Evolutionary conservation across 2,113 vertebrate genomes (phyloP).

Genomic region (Atherinomorus stipes): DNA sequence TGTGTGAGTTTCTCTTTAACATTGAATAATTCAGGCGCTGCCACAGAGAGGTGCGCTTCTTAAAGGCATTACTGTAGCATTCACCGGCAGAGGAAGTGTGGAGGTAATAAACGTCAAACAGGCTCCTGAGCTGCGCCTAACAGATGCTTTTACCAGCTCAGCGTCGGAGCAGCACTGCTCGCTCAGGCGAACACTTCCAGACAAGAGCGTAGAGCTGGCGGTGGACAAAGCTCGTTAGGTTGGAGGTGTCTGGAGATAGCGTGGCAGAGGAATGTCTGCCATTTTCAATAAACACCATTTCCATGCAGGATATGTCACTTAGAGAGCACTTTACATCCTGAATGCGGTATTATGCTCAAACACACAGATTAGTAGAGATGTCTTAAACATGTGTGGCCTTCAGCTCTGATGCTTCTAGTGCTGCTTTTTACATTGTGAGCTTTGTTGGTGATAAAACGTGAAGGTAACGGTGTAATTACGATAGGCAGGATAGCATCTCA

Average conservation of each 20-base stretch:
- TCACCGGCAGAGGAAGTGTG: conserved; percentile 82
- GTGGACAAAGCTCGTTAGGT: conserved; percentile 86
- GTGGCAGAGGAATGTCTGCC: conserved; percentile 75
- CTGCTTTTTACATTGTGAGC: conserved; percentile 33
- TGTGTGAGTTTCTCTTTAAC: conserved; percentile 78
- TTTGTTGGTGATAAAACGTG: conserved; percentile 46
- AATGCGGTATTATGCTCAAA: conserved; percentile 66
- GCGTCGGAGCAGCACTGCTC: conserved; percentile 75
- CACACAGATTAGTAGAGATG: conserved; percentile 59
- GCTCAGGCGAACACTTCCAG: conserved; percentile 73
- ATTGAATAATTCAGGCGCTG: conserved; percentile 86
- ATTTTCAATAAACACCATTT: conserved; percentile 83
- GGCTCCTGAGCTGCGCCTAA: conserved; percentile 80
- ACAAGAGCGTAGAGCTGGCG: conserved; percentile 80
- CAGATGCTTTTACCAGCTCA: conserved; percentile 87
- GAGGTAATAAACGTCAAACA: conserved; percentile 83
- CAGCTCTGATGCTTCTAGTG: conserved; percentile 10
- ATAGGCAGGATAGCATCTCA: conserved; percentile 1
- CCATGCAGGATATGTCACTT: conserved; percentile 78
- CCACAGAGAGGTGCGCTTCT: conserved; percentile 79
- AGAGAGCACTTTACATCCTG: conserved; percentile 64
- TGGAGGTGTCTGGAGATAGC: conserved; percentile 82
- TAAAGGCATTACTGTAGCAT: conserved; percentile 80
- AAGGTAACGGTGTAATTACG: conserved; percentile 33
- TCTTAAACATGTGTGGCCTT: conserved; percentile 63